Evolutionary conservation across 2,113 vertebrate genomes (phyloP), one percentile per base, ranked within the genome.

Genomic region (Perca fluviatilis): DNA sequence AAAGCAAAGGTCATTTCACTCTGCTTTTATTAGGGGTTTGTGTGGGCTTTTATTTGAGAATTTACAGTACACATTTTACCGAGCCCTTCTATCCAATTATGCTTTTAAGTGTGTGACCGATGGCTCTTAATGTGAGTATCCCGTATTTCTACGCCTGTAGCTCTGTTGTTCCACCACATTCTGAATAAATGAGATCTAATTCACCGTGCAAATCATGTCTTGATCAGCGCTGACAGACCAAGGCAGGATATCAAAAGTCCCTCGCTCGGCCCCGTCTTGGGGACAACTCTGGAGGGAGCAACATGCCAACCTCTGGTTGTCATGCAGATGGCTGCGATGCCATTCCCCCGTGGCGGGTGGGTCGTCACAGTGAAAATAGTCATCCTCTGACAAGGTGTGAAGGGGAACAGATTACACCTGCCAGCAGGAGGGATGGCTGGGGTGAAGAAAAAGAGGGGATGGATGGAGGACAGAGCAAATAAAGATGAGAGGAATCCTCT

Each of bases 371-470:
- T 16, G 61, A 89, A 75, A 79, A 51, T 68, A 82, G 78, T 86
- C 82, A 62, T 88, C 81, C 58, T 54, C 77, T 90, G 90, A 93
- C 90, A 80, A 93, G 86, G 91, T 92, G 90, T 88, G 92, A 93
- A 92, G 89, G 85, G 79, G 77, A 90, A 88, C 93, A 93, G 92
- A 93, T 94, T 94, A 92, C 90, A 92, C 85, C 93, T 92, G 92
- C 88, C 91, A 89, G 89, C 90, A 74, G 88, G 83, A 87, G 88
- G 80, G 83, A 83, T 77, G 51, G 84, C 74, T 74, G 53, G 68
- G 81, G 83, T 86, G 83, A 68, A 62, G 73, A 71, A 25, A 80
- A 68, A 77, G 80, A 72, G 74, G 74, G 73, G 46, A 57, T 61
- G 77, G 87, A 77, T 79, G 63, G 77, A 80, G 77, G 77, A 79